These are phyloP conservation scores for Eupithecia vulgata DNA, from an alignment of 2,888 invertebrate genomes.

Conservation along the genomic window DNA sequence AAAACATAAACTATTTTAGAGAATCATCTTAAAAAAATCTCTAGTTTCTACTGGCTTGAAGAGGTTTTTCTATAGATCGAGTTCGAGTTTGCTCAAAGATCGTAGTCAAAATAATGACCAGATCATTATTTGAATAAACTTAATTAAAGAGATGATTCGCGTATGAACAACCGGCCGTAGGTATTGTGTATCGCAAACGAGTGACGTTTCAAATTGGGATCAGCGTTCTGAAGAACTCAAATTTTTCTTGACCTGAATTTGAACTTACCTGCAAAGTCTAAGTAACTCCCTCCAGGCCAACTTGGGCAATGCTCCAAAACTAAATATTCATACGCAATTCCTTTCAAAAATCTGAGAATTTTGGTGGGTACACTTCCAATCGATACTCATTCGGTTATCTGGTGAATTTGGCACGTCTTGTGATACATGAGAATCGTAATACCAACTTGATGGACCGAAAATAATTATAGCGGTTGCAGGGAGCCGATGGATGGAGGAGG, in stretches of 20 bases:
- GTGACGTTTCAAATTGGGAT: background rate
- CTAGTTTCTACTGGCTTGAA: too few species aligned
- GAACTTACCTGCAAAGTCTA: background rate
- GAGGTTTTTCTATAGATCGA: too few species aligned
- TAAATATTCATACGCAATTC: slow-evolving; percentile 7
- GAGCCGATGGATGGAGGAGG: background rate
- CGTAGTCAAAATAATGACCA: too few species aligned
- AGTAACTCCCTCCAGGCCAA: background rate
- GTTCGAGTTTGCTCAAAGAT: too few species aligned
- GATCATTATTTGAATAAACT: too few species aligned
- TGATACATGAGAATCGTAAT: background rate
- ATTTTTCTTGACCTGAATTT: slow-evolving; percentile 8
- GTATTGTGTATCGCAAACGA: too few species aligned
- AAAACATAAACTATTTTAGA: too few species aligned
- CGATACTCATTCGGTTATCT: background rate
- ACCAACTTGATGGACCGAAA: background rate
- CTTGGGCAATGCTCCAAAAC: slow-evolving; percentile 10
- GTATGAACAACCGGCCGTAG: too few species aligned
- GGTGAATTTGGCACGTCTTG: background rate
- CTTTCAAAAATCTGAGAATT: background rate
- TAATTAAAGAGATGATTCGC: too few species aligned
- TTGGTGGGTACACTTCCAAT: background rate
- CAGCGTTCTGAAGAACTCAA: background rate
- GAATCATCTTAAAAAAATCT: too few species aligned
- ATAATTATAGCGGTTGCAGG: background rate